A percentile compares a stretch with the other conserved stretches of the same genome.
Conservation (phyloP, 2,888 invertebrate species). For the Zhengitettix transpicula region DNA sequence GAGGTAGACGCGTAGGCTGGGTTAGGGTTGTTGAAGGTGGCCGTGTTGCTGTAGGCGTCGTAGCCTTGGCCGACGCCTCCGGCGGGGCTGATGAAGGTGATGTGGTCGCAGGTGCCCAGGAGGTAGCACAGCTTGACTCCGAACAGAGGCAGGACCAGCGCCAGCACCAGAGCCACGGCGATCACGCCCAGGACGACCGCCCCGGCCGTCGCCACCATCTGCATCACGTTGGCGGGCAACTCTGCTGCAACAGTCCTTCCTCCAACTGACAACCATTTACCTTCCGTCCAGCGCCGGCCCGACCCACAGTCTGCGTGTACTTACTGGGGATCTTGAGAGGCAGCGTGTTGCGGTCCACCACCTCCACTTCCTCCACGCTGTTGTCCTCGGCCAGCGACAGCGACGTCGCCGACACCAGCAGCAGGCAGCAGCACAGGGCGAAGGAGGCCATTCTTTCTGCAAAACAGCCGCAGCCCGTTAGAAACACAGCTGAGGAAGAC, state of each 20-base stretch:
- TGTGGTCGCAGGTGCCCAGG: conserved; percentile 16
- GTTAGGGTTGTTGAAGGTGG: conserved; percentile 7
- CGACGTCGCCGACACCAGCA: too few species aligned
- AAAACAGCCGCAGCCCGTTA: too few species aligned
- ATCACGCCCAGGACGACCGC: conserved; percentile 11
- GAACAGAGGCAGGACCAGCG: conserved; percentile 16
- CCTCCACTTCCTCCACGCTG: too few species aligned
- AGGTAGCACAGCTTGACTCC: conserved; percentile 16
- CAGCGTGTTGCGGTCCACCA: too few species aligned
- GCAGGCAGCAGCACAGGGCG: too few species aligned
- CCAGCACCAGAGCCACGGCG: conserved; percentile 14
- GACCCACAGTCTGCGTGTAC: too few species aligned
- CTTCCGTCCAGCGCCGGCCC: too few species aligned
- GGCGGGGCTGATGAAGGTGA: conserved; percentile 6
- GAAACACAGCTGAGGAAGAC: too few species aligned
- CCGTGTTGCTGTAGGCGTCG: conserved; percentile 14
- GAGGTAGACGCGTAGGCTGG: conserved; percentile 4
- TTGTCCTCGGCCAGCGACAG: too few species aligned
- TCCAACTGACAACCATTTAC: neutral
- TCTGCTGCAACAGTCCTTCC: neutral
- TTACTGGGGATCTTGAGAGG: too few species aligned
- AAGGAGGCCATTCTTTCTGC: too few species aligned
- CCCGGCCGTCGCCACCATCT: conserved; percentile 4
- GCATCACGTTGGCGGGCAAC: conserved; percentile 4
- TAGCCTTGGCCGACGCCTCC: conserved; percentile 15